Base-by-base conservation (phyloP, 2,888 invertebrate species). In the Pegoplata infirma region DNA sequence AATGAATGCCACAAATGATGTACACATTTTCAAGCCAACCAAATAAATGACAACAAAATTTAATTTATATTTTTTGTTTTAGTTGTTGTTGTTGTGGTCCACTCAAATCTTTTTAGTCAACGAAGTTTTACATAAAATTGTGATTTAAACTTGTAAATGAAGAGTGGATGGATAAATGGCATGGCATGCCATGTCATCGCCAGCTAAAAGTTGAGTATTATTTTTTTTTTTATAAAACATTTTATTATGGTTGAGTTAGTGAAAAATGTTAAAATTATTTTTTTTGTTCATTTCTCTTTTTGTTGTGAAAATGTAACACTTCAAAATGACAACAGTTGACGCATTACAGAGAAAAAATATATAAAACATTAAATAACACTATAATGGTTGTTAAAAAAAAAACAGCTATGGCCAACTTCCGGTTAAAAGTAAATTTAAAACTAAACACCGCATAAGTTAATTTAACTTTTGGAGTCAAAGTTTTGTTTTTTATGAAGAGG, bases 1-100 rank as follows among this genome's bases (percentile, higher is more conserved):
- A 69, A 69, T 69, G 61, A 69, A 61, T 69, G 59, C 61, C 69
- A 32, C 68, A 55, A 68, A 58, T 68, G 56, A 56, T 58, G 68
- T 68, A 63, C 49, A 49, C 21, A 12, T 51, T 63, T 49, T 32
- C 49, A 63, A 63, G 63, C 49, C 68, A 71, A 71, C 55, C 59
- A 59, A 55, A 55, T 40, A 53, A 71, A 71, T 55, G 46, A 61
- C 61, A 55, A 63, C 61, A 53, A 55, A 61, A 61, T 63, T 71
- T 28, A 71, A 61, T 71, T 71, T 61, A 61, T 46, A 12, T 44
- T 46, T 58, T 23, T n/a, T n/a, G n/a, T n/a, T n/a, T n/a, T n/a
- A n/a, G n/a, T 56, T 36, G 12, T 16, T 21, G 36, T 46, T 46
- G 3, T 59, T 51, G 63, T 63, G 63, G 63, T 63, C 63, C 49